Evolutionary conservation across 1,140 invertebrate genomes (phyloP), one percentile per base, ranked within the genome.

Genomic region (Drosophila yakuba): DNA sequence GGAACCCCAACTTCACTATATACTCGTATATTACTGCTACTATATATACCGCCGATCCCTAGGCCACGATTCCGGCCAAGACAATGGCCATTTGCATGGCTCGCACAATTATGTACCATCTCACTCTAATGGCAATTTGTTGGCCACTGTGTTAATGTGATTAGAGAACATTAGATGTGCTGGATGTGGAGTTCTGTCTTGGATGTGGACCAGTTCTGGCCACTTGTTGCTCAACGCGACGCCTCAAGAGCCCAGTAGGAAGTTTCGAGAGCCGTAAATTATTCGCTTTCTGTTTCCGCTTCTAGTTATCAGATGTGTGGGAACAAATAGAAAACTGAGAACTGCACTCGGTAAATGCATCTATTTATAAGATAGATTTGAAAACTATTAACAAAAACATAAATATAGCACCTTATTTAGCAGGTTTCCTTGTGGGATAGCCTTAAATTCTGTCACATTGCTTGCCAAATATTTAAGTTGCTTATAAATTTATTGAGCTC

Each of bases 101-200:
- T 64, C 47, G 60, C 83, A 76, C 68, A 82, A 82, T 86, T 88
- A 88, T 78, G 63, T 75, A 77, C 59, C 67, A 52, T 81, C 74
- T 81, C 74, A 78, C 71, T 78, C 82, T 62, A 68, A 80, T 64
- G 64, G 73, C 64, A 67, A 63, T 88, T 86, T 86, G 78, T 88
- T 86, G 79, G 82, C 68, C 78, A 78, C 57, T 72, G 78, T 86
- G 83, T 62, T 86, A 86, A 86, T 76, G 82, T 86, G 82, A 88
- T 88, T 88, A 76, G 78, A 73, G 78, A 41, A 39, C 32, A 17
- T 17, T 17, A 17, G 58, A 80, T 23, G 71, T 75, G 64, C 32
- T 56, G 59, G 52, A 25, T 38, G 54, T 66, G 45, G 45, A 38
- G 66, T 44, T 56, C 35, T 20, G 23, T 20, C 11, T 47, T 12